Conservation (phyloP, 2,113 vertebrate species). For the Ceyx cyanopectus region DNA sequence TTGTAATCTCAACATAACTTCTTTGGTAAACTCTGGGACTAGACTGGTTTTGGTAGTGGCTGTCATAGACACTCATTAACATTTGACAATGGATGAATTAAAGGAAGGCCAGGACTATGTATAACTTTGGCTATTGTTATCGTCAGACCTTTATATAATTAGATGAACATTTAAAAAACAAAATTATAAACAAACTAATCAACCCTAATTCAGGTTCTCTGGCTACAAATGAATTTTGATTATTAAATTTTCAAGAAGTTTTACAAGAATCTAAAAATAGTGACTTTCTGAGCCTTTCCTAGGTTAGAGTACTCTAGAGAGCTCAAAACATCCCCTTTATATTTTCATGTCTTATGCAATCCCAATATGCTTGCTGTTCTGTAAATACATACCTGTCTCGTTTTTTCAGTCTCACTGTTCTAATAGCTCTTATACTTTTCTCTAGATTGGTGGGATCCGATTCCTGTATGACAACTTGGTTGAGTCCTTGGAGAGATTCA, state of each 20-base stretch:
- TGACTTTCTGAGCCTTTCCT: background rate
- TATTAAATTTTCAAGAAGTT: background rate
- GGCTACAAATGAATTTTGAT: background rate
- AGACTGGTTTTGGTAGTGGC: background rate
- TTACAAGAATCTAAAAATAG: background rate
- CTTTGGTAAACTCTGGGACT: background rate
- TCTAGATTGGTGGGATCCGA: constrained; percentile 94
- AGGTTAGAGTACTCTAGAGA: background rate
- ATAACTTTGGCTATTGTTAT: background rate
- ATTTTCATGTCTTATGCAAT: background rate
- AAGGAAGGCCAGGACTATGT: background rate
- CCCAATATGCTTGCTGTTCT: background rate
- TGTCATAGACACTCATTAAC: background rate
- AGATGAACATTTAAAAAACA: background rate
- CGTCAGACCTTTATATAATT: background rate
- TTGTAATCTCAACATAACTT: background rate
- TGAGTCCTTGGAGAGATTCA: constrained; percentile 95
- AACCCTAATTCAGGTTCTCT: background rate
- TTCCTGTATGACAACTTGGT: constrained; percentile 98
- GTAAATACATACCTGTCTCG: background rate
- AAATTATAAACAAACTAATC: background rate
- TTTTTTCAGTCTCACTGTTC: background rate
- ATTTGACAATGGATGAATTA: background rate
- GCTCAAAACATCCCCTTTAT: background rate
- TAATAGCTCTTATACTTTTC: constrained; percentile 24